phyloP scores from a whole-genome alignment of 1,140 invertebrate species.

The Ladona fulva region DNA sequence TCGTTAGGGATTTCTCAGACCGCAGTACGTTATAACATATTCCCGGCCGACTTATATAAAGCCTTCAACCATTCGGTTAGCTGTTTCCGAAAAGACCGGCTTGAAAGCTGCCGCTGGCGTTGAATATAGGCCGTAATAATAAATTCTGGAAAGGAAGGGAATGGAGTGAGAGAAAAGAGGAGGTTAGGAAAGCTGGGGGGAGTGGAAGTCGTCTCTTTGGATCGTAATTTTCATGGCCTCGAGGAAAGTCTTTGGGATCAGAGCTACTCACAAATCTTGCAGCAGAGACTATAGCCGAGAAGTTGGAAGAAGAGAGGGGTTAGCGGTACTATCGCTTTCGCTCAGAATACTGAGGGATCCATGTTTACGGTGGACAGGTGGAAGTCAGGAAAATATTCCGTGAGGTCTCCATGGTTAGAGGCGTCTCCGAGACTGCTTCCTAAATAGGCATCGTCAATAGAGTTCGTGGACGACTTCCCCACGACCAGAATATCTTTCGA shows the following conservation, averaged over 20 bases:
- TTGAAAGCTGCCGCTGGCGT: neutral
- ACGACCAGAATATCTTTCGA: neutral
- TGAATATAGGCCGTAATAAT: neutral
- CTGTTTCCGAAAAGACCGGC: neutral
- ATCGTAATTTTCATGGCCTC: neutral
- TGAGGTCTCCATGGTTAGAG: neutral
- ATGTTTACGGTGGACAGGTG: neutral
- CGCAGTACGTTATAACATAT: neutral
- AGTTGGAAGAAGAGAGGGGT: neutral
- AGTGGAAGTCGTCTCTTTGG: neutral
- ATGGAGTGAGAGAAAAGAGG: neutral
- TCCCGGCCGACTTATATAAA: neutral
- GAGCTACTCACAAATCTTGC: neutral
- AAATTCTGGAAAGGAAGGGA: neutral
- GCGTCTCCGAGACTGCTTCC: neutral
- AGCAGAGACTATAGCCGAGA: neutral
- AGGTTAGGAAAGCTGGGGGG: neutral
- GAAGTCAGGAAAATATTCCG: neutral
- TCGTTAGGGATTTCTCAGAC: neutral
- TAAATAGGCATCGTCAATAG: conserved; percentile 6
- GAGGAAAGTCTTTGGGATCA: neutral
- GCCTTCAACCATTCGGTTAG: neutral
- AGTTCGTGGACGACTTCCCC: neutral
- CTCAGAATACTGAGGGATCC: neutral
- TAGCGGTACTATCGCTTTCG: neutral